phyloP scores from a whole-genome alignment of 2,888 invertebrate genomes.

The Torymus aiolomorphi region DNA sequence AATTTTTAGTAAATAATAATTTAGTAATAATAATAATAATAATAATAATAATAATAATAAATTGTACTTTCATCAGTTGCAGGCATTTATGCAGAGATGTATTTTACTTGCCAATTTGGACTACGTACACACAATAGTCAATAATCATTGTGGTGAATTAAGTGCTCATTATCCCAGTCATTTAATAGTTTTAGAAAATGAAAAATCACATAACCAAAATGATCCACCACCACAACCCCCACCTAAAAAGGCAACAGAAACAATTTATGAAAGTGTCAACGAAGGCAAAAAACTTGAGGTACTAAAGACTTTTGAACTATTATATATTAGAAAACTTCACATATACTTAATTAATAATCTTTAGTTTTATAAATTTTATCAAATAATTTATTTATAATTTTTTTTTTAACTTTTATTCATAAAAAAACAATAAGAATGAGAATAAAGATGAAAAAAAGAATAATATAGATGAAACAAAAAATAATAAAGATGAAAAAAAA shows the following conservation, averaged over 20 bases:
- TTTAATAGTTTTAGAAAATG: constrained; percentile 81
- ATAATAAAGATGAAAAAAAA: too few relatives aligned
- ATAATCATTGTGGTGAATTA: constrained; percentile 82
- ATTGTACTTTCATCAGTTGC: constrained; percentile 51
- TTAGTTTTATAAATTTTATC: too few relatives aligned
- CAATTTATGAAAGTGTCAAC: constrained; percentile 79
- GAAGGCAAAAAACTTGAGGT: constrained; percentile 78
- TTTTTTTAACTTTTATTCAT: too few relatives aligned
- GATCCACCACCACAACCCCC: constrained; percentile 57
- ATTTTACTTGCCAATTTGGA: constrained; percentile 82
- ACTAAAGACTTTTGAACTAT: not conserved
- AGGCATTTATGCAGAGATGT: constrained; percentile 80
- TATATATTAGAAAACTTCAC: too few relatives aligned
- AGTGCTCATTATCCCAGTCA: constrained; percentile 85
- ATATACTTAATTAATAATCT: too few relatives aligned
- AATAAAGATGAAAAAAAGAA: too few relatives aligned
- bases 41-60: too few relatives aligned
- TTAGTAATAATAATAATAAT: too few relatives aligned
- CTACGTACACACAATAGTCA: constrained; percentile 81
- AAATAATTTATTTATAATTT: too few relatives aligned
- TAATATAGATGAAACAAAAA: too few relatives aligned
- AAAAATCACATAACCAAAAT: constrained; percentile 72
- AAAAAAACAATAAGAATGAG: too few relatives aligned
- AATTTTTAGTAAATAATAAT: too few relatives aligned
- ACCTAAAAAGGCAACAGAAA: constrained; percentile 73